Percentiles rank a stretch among this genome's conserved stretches.
phyloP scores from a whole-genome alignment of 2,113 vertebrate genomes.

The Campylomormyrus tamandua region DNA sequence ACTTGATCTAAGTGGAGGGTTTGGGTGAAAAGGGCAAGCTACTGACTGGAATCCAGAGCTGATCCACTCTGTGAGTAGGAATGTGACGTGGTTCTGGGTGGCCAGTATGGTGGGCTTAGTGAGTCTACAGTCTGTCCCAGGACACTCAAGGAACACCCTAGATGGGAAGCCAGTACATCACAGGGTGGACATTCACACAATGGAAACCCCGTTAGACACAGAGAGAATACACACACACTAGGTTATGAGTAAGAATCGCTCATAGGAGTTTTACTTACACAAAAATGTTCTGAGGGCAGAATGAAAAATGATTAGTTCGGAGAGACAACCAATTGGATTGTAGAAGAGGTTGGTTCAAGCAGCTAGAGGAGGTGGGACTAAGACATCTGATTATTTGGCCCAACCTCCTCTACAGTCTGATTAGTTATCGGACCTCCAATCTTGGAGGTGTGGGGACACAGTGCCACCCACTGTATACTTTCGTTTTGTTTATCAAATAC shows the following conservation, averaged over 20 bases:
- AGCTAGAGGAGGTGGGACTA: no score
- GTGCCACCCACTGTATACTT: background rate
- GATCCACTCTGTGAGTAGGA: background rate
- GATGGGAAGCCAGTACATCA: background rate
- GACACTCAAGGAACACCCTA: background rate
- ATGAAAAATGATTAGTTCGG: no score
- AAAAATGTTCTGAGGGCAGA: no score
- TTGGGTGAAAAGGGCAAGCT: background rate
- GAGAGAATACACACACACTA: background rate
- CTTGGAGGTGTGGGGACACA: background rate
- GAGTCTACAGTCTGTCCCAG: background rate
- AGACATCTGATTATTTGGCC: background rate
- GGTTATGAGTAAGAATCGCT: background rate
- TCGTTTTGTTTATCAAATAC: background rate
- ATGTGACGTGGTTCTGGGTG: background rate
- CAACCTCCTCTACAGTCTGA: background rate
- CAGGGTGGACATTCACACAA: background rate
- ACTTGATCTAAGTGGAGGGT: background rate
- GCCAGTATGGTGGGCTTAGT: background rate
- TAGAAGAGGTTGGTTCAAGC: no score
- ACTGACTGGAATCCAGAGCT: background rate
- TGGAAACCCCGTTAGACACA: background rate
- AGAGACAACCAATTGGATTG: no score
- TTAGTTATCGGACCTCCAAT: background rate
- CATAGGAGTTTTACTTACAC: no score